Evolutionary conservation across 1,140 invertebrate genomes (phyloP), one percentile per base, ranked within the genome.

Genomic region (Pollicipes pollicipes): DNA sequence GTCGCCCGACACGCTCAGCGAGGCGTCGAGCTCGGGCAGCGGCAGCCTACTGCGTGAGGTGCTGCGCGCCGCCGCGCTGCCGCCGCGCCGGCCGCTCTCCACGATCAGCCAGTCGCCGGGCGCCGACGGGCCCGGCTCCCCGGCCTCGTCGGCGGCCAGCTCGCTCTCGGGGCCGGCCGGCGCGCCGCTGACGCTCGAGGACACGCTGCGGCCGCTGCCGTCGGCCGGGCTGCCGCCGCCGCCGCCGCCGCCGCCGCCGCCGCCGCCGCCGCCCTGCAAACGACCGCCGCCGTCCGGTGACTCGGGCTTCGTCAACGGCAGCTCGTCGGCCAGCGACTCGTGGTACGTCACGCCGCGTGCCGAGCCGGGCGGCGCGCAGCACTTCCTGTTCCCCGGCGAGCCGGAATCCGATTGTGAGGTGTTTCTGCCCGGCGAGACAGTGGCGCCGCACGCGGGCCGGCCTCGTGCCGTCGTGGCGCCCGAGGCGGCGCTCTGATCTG

Each of bases 1-100:
- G 1, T 90, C 89, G 31, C 90, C 91, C 0, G 90, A 94, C 78
- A 91, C 88, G 1, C 77, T 92, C 3, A 91, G 89, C 0, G 89
- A 92, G 78, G 84, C 88, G 8, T 91, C 89, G 24, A 83, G 82
- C 89, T 87, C 72, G 86, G 75, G 0, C 86, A 78, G 76, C 90
- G 90, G 66, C 87, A 86, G 26, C 79, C 71, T 0, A 79, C 68
- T 68, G 86, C 88, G 4, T 84, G 81, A 2, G 78, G 74, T n/a
- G 83, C 73, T 0, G 88, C 84, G 32, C 90, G 83, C 69, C 84
- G 78, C 80, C 85, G 86, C 68, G 45, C 45, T 58, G 45, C 45
- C 6, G 45, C 45, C 10, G 45, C 45, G 45, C 45, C 45, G 45
- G 21, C 45, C 45, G 10, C 45, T 58, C 45, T 58, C 45, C 10